phyloP scores from a whole-genome alignment of 1,140 invertebrate species.

The Lepidostoma basale region DNA sequence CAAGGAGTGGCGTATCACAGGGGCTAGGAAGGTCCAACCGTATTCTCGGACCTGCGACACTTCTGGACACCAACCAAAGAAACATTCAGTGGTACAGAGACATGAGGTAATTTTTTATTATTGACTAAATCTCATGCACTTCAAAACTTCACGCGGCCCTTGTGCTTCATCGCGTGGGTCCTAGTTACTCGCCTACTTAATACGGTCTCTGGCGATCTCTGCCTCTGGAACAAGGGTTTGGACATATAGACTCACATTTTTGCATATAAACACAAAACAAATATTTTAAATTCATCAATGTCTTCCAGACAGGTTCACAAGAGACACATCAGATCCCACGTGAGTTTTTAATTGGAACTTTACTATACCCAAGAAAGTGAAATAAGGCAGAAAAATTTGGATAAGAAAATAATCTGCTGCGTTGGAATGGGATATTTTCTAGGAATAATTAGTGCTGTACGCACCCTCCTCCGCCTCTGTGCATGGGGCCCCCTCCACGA shows the following conservation, averaged over 20 bases:
- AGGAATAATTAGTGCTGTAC: slow-evolving; percentile 24
- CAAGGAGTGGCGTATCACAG: too few species aligned
- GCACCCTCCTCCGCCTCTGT: slow-evolving; percentile 67
- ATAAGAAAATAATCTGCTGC: slow-evolving; percentile 27
- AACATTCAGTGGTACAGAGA: too few species aligned
- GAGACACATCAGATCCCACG: slow-evolving; percentile 36
- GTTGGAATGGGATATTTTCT: slow-evolving; percentile 20
- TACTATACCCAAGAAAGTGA: slow-evolving; percentile 45
- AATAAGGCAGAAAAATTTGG: slow-evolving; percentile 36
- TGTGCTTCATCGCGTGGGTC: too few species aligned
- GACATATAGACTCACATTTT: slow-evolving; percentile 1
- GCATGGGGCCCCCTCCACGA: slow-evolving; percentile 58
- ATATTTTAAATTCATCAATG: neutral
- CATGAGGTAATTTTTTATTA: too few species aligned
- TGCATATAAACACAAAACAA: neutral
- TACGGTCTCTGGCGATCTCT: slow-evolving; percentile 60
- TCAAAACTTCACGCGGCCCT: too few species aligned
- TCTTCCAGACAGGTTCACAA: slow-evolving; percentile 51
- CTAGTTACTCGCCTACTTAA: too few species aligned
- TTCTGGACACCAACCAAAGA: too few species aligned
- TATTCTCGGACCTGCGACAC: too few species aligned
- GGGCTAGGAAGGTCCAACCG: too few species aligned
- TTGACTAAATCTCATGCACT: too few species aligned
- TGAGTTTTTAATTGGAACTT: slow-evolving; percentile 48
- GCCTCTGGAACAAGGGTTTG: slow-evolving; percentile 55